These are phyloP conservation scores for Meloidogyne hapla DNA, from an alignment of 1,140 invertebrate species.

Conservation along the genomic window DNA sequence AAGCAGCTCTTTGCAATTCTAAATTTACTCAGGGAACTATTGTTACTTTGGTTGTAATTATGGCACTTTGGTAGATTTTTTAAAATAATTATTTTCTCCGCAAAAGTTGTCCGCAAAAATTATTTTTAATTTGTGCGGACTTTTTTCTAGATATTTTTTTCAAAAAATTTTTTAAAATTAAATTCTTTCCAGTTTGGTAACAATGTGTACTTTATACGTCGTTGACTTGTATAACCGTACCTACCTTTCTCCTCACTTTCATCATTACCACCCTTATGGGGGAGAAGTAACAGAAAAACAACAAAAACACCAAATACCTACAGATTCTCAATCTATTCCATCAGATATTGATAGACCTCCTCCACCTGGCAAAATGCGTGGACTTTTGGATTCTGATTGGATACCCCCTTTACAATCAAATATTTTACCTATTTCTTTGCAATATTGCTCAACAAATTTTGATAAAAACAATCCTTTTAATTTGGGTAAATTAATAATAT, in stretches of 20 bases:
- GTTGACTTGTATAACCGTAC: constrained; percentile 64
- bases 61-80: constrained; percentile 46
- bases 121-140: constrained; percentile 2
- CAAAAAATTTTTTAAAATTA: neutral
- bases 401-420: constrained; percentile 12
- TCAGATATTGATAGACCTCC: neutral
- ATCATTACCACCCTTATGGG: neutral
- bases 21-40: constrained; percentile 51
- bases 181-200: constrained; percentile 30
- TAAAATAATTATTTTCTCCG: neutral
- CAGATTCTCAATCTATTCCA: neutral
- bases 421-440: neutral
- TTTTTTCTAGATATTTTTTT: neutral
- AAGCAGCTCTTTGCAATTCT: constrained; percentile 43
- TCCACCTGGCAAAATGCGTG: constrained; percentile 16
- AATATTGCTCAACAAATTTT: neutral
- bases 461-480: neutral
- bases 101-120: neutral
- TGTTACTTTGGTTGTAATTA: constrained; percentile 44
- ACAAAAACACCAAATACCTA: constrained; percentile 8
- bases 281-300: constrained; percentile 6
- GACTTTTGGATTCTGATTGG: constrained; percentile 12
- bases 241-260: constrained; percentile 42
- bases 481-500: too few relatives aligned
- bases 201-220: constrained; percentile 44